Evolutionary conservation across 2,797 vertebrate species (phyloP), one percentile per base, ranked within the genome.

Genomic region (Sebastes iracundus): DNA sequence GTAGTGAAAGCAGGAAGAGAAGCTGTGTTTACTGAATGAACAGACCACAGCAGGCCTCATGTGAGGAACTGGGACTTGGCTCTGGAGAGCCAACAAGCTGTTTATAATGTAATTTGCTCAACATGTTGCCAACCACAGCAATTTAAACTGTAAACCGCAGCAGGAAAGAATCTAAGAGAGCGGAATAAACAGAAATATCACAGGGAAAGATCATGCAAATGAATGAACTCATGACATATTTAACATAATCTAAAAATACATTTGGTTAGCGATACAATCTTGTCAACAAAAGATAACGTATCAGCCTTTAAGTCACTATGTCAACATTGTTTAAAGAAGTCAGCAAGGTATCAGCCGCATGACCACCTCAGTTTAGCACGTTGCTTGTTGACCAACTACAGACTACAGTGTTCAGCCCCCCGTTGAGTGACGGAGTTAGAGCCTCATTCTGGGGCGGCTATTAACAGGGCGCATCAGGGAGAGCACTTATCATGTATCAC

Each of bases 401-500:
- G 71, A 46, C 42, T 46, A 38, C n/a, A 27, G 32, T 13, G 22
- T 14, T 32, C 28, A 70, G 14, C 10, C 9, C 23, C 58, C 72
- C 2, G 18, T 35, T 35, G 56, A 22, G 66, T 4, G 66, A 76
- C 52, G 7, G 46, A 79, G 75, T 84, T 59, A 77, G 75, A 82
- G 71, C 60, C 75, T 84, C 84, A 87, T 82, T 90, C 90, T 88
- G 76, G 85, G 75, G 55, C 23, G 27, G 76, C 88, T 88, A 88
- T 92, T 90, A 91, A 83, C 66, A 9, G 88, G 68, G 20, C 53
- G 73, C 79, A 75, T 83, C 82, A 58, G 74, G 87, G 56, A 85
- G 46, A 63, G 38, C 52, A 28, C 89, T 89, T 87, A 90, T 90
- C 89, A 81, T 85, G 83, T 93, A 87, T 92, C 90, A 88, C 68